Conservation (phyloP, 2,797 vertebrate species). For the Dallia pectoralis region DNA sequence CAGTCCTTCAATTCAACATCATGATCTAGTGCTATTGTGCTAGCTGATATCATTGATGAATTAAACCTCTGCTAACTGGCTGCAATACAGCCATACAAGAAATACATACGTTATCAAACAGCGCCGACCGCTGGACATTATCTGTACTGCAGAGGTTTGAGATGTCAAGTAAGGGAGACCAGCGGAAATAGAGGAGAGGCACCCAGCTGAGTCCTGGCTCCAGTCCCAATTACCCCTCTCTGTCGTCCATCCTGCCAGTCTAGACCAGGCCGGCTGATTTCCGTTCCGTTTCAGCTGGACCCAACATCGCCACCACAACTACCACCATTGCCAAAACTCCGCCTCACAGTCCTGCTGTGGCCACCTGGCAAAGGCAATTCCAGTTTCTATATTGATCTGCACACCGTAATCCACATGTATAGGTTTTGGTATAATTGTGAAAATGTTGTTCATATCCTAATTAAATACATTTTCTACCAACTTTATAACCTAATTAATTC, state of each 20-base stretch:
- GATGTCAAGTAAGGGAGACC: conserved; percentile 1
- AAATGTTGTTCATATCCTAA: too few species aligned
- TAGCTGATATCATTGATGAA: background rate
- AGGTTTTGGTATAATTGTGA: too few species aligned
- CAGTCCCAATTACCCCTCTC: conserved; percentile 50
- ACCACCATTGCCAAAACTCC: too few species aligned
- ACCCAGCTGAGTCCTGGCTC: conserved; percentile 58
- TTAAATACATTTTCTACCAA: too few species aligned
- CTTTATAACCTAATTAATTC: too few species aligned
- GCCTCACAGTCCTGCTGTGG: conserved; percentile 22
- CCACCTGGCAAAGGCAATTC: conserved; percentile 31
- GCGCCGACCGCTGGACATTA: conserved; percentile 54
- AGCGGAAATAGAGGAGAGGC: conserved; percentile 20
- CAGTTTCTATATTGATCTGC: too few species aligned
- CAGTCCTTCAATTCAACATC: background rate
- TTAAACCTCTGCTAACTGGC: background rate
- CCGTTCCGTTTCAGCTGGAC: background rate
- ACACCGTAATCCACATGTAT: too few species aligned
- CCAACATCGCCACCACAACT: conserved; percentile 1
- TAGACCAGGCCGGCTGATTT: background rate
- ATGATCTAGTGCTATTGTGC: background rate
- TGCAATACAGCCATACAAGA: background rate
- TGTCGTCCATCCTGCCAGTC: conserved; percentile 24
- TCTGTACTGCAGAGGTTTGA: conserved; percentile 32
- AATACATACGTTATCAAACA: conserved; percentile 50